These are phyloP conservation scores for Puffinus mauretanicus DNA, from an alignment of 2,113 vertebrate species.

Conservation along the genomic window DNA sequence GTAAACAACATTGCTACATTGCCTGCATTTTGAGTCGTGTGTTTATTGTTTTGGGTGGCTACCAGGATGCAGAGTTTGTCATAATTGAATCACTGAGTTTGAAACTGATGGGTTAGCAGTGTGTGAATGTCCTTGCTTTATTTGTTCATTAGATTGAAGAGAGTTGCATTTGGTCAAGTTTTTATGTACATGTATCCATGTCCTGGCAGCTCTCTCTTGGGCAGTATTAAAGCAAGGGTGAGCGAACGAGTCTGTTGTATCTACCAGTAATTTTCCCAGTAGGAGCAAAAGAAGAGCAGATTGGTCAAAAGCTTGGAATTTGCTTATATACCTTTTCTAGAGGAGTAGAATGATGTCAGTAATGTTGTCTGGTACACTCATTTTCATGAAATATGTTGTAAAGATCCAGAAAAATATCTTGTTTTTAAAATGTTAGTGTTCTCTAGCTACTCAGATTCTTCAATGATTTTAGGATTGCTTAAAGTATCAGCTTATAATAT, in stretches of 20 bases:
- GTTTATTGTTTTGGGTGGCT: background rate
- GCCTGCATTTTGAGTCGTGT: background rate
- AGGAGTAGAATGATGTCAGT: background rate
- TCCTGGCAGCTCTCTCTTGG: background rate
- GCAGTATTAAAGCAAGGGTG: background rate
- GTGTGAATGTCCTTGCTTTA: background rate
- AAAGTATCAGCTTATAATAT: background rate
- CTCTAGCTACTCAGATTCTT: background rate
- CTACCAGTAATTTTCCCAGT: background rate
- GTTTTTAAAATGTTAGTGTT: background rate
- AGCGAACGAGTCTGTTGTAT: background rate
- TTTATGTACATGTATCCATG: rapidly evolving
- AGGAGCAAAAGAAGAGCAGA: background rate
- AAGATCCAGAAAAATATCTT: background rate
- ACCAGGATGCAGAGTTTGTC: background rate
- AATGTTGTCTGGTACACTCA: background rate
- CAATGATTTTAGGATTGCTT: background rate
- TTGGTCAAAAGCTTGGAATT: background rate
- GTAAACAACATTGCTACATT: background rate
- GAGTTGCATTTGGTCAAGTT: background rate
- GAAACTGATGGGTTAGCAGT: background rate
- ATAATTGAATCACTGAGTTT: background rate
- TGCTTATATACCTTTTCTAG: background rate
- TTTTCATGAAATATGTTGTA: background rate
- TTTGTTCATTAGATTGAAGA: background rate